phyloP scores from a whole-genome alignment of 2,888 invertebrate species.

The Harpalus rubripes region DNA sequence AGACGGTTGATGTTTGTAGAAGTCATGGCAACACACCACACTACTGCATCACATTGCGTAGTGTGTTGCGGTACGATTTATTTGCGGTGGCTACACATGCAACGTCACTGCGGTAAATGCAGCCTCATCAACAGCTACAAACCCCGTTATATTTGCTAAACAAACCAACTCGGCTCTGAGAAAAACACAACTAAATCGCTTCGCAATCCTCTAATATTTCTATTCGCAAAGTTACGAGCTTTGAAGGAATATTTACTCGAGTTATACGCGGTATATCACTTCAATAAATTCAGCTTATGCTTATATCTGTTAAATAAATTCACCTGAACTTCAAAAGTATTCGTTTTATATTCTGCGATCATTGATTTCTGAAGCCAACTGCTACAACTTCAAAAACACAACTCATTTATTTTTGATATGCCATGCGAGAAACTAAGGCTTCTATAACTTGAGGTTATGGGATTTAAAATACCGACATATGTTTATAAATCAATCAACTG shows the following conservation, averaged over 20 bases:
- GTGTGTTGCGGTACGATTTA: not conserved
- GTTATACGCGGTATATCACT: not conserved
- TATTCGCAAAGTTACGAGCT: not conserved
- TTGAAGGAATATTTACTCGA: not conserved
- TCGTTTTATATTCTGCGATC: not conserved
- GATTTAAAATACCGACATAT: not conserved
- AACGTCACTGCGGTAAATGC: not conserved
- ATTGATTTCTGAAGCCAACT: slow-evolving; percentile 11
- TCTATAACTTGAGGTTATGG: not conserved
- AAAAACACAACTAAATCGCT: not conserved
- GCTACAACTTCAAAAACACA: not conserved
- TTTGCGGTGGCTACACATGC: not conserved
- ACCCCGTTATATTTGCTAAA: not conserved
- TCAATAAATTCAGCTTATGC: not conserved
- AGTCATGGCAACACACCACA: not conserved
- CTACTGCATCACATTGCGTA: slow-evolving; percentile 5
- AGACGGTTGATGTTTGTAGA: no score
- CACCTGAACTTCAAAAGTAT: slow-evolving; percentile 1
- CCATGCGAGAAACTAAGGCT: not conserved
- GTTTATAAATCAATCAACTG: slow-evolving; percentile 13
- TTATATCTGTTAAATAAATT: slow-evolving; percentile 21
- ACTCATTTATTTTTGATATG: slow-evolving; percentile 12
- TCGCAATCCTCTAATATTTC: slow-evolving; percentile 10
- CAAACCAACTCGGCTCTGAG: not conserved
- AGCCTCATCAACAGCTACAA: not conserved